phyloP scores from a whole-genome alignment of 1,140 invertebrate genomes.

The Drosophila truncata region DNA sequence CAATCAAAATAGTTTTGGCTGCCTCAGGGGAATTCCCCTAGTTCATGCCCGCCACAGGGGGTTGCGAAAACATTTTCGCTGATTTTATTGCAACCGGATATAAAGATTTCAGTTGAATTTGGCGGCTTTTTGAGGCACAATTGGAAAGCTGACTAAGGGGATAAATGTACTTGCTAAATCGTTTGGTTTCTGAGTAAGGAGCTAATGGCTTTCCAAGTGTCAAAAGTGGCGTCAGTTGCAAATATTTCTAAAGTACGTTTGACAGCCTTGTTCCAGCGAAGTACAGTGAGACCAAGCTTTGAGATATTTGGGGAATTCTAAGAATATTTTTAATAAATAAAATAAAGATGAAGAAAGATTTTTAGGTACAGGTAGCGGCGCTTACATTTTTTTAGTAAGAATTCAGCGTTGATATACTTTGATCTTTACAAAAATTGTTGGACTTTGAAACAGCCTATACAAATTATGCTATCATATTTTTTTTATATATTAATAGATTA shows the following conservation, averaged over 20 bases:
- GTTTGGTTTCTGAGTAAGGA: constrained; percentile 16
- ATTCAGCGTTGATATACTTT: background rate
- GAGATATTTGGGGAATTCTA: background rate
- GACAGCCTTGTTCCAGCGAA: background rate
- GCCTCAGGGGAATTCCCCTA: constrained; percentile 19
- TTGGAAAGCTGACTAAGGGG: constrained; percentile 17
- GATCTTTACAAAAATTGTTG: too few species aligned
- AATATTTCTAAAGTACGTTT: constrained; percentile 13
- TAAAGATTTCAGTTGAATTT: constrained; percentile 32
- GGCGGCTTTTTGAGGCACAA: constrained; percentile 9
- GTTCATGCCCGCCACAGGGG: constrained; percentile 41
- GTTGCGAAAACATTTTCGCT: constrained; percentile 61
- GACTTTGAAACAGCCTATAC: too few species aligned
- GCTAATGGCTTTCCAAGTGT: constrained; percentile 14
- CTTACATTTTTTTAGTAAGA: background rate
- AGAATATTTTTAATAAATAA: background rate
- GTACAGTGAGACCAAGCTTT: constrained; percentile 1
- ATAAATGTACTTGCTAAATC: constrained; percentile 3
- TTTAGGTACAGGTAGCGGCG: background rate
- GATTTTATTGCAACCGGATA: constrained; percentile 68
- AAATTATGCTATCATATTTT: too few species aligned
- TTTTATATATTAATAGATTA: too few species aligned
- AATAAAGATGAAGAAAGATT: background rate
- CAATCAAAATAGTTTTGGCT: constrained; percentile 36
- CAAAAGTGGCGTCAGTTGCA: constrained; percentile 7